phyloP scores from a whole-genome alignment of 2,113 vertebrate species.

The Mionectes macconnelli region DNA sequence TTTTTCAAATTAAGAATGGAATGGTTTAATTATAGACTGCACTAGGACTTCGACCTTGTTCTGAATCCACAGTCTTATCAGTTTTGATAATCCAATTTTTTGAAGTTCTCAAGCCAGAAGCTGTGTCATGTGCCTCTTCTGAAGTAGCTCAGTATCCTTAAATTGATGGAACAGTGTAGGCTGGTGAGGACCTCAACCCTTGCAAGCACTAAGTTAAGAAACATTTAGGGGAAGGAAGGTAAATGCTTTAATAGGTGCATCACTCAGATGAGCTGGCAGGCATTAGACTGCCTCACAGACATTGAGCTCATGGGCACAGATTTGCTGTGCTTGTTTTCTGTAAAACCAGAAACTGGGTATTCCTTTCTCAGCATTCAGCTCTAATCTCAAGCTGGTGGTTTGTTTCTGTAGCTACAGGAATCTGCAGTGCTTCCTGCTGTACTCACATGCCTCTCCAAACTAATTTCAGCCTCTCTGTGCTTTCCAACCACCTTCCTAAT shows the following conservation, averaged over 20 bases:
- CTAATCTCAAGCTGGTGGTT: background rate
- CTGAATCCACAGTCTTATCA: background rate
- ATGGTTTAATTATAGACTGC: constrained; percentile 19
- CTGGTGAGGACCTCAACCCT: background rate
- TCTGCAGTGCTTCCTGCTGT: background rate
- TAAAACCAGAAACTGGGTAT: background rate
- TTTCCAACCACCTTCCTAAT: background rate
- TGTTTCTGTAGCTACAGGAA: background rate
- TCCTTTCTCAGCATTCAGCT: background rate
- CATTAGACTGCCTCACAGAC: background rate
- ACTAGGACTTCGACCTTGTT: background rate
- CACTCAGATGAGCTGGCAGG: background rate
- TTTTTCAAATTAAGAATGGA: background rate
- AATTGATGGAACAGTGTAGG: background rate
- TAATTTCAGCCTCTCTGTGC: background rate
- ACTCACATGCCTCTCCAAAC: background rate
- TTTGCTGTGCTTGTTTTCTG: background rate
- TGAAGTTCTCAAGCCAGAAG: background rate
- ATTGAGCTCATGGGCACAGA: background rate
- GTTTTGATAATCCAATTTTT: constrained; percentile 10
- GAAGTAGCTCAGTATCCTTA: background rate
- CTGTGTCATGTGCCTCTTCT: background rate
- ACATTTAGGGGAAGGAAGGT: background rate
- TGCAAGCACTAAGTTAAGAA: background rate
- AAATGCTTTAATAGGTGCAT: background rate